Conservation (phyloP, 2,888 invertebrate genomes). For the Glaucopsyche alexis region DNA sequence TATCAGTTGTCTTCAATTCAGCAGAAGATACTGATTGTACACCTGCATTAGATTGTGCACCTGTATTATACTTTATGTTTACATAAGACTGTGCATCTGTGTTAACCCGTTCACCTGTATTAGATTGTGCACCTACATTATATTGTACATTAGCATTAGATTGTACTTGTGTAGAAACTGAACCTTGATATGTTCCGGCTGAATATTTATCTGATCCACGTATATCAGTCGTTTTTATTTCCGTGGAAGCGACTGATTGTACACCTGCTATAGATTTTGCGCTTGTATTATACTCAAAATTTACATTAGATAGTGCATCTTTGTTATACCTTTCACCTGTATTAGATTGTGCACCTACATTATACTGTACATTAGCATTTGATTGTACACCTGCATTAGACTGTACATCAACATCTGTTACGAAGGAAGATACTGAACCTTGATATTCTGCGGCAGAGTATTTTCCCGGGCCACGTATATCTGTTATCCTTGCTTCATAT, state of each 20-base stretch:
- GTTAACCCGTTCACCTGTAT: background rate
- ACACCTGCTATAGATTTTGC: background rate
- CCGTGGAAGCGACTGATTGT: background rate
- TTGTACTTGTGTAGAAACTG: background rate
- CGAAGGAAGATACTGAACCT: conserved; percentile 9
- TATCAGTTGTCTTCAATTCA: background rate
- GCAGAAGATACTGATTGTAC: background rate
- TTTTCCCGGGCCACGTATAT: conserved; percentile 5
- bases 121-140: background rate
- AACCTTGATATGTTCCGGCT: background rate
- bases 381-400: background rate
- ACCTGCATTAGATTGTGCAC: background rate
- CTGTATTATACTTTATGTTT: background rate
- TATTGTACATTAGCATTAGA: background rate
- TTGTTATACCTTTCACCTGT: background rate
- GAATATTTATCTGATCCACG: background rate
- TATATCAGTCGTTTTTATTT: background rate
- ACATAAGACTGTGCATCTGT: background rate
- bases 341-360: background rate
- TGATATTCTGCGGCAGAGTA: background rate
- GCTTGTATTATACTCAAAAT: too few relatives aligned
- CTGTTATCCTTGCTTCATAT: conserved; percentile 9
- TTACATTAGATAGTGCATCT: background rate
- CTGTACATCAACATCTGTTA: background rate
- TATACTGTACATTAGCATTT: background rate